Percentiles rank a stretch among this genome's conserved stretches.
phyloP scores from a whole-genome alignment of 2,797 vertebrate genomes.

The Semaprochilodus insignis region DNA sequence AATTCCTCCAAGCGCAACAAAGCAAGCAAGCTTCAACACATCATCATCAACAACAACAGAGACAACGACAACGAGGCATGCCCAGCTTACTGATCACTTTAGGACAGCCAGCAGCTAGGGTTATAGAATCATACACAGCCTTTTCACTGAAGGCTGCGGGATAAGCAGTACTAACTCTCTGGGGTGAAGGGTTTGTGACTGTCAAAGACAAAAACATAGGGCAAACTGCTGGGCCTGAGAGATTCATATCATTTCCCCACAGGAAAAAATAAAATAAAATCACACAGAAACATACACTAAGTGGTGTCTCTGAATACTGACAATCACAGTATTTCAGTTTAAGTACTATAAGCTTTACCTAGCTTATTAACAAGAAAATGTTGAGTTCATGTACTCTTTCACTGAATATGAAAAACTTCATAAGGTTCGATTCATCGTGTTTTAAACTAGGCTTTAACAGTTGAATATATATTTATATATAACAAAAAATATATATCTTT shows the following conservation, averaged over 20 bases:
- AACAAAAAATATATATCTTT: slow-evolving; percentile 10
- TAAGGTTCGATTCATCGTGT: not conserved
- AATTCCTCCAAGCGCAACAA: slow-evolving; percentile 5
- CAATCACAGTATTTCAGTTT: slow-evolving; percentile 11
- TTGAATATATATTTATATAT: not conserved
- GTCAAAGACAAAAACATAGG: not conserved
- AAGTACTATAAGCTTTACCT: slow-evolving; percentile 22
- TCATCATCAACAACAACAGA: not conserved
- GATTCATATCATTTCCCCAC: not conserved
- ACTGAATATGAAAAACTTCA: slow-evolving; percentile 25
- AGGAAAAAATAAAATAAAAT: too few relatives aligned
- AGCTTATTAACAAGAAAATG: slow-evolving; percentile 29
- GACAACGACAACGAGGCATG: not conserved
- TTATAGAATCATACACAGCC: not conserved
- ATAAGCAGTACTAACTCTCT: slow-evolving; percentile 12
- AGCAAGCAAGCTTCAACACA: slow-evolving; percentile 27
- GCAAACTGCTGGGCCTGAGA: slow-evolving; percentile 32
- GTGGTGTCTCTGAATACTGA: slow-evolving; percentile 14
- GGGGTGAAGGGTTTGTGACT: slow-evolving; percentile 4
- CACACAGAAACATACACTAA: slow-evolving; percentile 8
- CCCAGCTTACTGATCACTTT: slow-evolving; percentile 15
- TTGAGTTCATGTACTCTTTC: slow-evolving; percentile 34
- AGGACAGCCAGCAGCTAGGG: slow-evolving; percentile 9
- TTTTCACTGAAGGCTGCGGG: slow-evolving; percentile 41
- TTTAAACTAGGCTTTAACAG: slow-evolving; percentile 21